phyloP scores from a whole-genome alignment of 2,113 vertebrate species.

The Austrofundulus limnaeus region DNA sequence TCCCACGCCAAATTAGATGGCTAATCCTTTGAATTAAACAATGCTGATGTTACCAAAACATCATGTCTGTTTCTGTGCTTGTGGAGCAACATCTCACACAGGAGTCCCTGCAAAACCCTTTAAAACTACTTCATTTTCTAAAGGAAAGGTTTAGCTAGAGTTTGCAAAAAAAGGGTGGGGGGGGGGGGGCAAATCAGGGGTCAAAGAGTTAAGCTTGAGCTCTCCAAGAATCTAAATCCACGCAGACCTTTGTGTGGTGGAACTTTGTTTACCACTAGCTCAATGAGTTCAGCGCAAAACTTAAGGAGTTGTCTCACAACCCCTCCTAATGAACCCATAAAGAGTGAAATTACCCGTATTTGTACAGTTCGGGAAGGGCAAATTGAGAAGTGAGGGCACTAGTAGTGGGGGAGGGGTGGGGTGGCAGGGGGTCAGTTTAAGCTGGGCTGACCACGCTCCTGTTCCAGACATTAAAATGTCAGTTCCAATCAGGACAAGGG shows the following conservation, averaged over 20 bases:
- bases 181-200: constrained; percentile 37
- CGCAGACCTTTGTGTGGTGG: constrained; percentile 39
- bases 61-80: constrained; percentile 2
- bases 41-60: constrained; percentile 24
- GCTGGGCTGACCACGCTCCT: constrained; percentile 79
- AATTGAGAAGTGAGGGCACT: constrained; percentile 78
- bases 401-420: constrained; percentile 39
- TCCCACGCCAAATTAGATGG: constrained; percentile 28
- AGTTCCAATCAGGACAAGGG: constrained; percentile 81
- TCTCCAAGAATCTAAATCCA: constrained; percentile 61
- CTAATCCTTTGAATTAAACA: constrained; percentile 27
- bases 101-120: constrained; percentile 11
- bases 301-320: constrained; percentile 62
- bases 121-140: constrained; percentile 19
- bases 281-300: constrained; percentile 73
- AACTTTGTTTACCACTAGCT: constrained; percentile 36
- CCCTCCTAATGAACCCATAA: constrained; percentile 79
- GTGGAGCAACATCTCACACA: constrained; percentile 17
- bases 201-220: constrained; percentile 41
- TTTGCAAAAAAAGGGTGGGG: no score
- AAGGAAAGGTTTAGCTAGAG: constrained; percentile 37
- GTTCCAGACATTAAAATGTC: constrained; percentile 86
- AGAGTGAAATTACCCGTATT: constrained; percentile 85
- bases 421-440: constrained; percentile 80
- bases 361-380: constrained; percentile 79